Evolutionary conservation across 37 sponge, comb jelly and placozoan species (phyloP).

Genomic region (Ephydatia muelleri): DNA sequence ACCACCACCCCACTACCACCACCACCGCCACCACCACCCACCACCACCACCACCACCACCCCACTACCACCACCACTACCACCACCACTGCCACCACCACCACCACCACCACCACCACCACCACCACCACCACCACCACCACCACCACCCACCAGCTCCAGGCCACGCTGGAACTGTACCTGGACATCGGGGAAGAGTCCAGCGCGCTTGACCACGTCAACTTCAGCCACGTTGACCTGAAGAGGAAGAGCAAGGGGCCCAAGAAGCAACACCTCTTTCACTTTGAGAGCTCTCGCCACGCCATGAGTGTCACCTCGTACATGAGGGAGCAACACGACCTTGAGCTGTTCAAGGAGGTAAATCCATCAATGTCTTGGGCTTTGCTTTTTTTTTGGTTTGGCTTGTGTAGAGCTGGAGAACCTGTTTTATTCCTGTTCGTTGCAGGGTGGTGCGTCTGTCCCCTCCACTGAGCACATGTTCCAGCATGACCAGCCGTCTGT

Average conservation of each 20-base stretch:
- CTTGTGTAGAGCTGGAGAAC: too few species aligned
- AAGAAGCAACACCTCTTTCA: slow-evolving; percentile 73
- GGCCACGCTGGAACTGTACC: slow-evolving; percentile 31
- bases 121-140: too few species aligned
- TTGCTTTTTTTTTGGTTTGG: neutral
- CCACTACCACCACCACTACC: too few species aligned
- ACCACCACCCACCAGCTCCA: slow-evolving; percentile 11
- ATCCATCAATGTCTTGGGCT: neutral
- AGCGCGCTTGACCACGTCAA: slow-evolving; percentile 1
- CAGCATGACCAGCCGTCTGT: slow-evolving; percentile 43
- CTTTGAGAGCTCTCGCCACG: slow-evolving; percentile 78
- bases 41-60: too few species aligned
- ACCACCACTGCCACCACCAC: too few species aligned
- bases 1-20: too few species aligned
- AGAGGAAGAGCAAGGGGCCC: slow-evolving; percentile 15
- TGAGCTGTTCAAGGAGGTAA: slow-evolving; percentile 22
- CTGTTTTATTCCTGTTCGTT: neutral
- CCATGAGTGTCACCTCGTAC: slow-evolving; percentile 80
- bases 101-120: too few species aligned
- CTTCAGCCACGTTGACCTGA: too few species aligned
- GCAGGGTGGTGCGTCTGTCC: neutral
- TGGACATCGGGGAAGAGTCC: slow-evolving; percentile 20
- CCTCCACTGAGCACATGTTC: slow-evolving; percentile 12
- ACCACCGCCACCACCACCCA: too few species aligned
- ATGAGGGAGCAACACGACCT: slow-evolving; percentile 73